Evolutionary conservation across 2,888 invertebrate species (phyloP), one percentile per base, ranked within the genome.

Genomic region (Branchipolynoe longqiensis): DNA sequence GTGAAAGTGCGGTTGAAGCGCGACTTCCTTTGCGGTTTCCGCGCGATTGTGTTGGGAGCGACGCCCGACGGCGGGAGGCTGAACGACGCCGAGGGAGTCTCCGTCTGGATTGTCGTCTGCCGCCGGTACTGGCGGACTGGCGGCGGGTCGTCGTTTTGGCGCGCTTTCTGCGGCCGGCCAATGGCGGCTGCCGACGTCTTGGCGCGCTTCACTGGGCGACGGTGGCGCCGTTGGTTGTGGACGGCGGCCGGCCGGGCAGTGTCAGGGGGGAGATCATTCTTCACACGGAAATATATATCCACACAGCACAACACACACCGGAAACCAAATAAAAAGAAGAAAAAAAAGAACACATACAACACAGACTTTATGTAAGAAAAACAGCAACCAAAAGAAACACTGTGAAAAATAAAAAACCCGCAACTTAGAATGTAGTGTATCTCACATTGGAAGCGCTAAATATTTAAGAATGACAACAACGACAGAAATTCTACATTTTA

Each of bases 351-450:
- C n/a, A n/a, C n/a, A n/a, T n/a, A 56, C 25, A 28, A 28, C 6
- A 62, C 62, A 62, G n/a, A 62, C 62, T 62, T 62, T 31, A 62
- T 48, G 48, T 12, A 48, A 48, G n/a, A n/a, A n/a, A n/a, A n/a
- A n/a, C n/a, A n/a, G n/a, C n/a, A n/a, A n/a, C n/a, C n/a, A n/a
- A n/a, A n/a, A n/a, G n/a, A n/a, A n/a, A n/a, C n/a, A n/a, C n/a
- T n/a, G n/a, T n/a, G n/a, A n/a, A n/a, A n/a, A n/a, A n/a, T n/a
- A n/a, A n/a, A n/a, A n/a, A n/a, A n/a, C n/a, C n/a, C n/a, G n/a
- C n/a, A n/a, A n/a, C n/a, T n/a, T n/a, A n/a, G n/a, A n/a, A n/a
- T n/a, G n/a, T n/a, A n/a, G n/a, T n/a, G n/a, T n/a, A n/a, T n/a
- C n/a, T n/a, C n/a, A n/a, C n/a, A n/a, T n/a, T n/a, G n/a, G n/a